These are phyloP conservation scores for Pheosia gnoma DNA, from an alignment of 2,888 invertebrate species.

Conservation along the genomic window DNA sequence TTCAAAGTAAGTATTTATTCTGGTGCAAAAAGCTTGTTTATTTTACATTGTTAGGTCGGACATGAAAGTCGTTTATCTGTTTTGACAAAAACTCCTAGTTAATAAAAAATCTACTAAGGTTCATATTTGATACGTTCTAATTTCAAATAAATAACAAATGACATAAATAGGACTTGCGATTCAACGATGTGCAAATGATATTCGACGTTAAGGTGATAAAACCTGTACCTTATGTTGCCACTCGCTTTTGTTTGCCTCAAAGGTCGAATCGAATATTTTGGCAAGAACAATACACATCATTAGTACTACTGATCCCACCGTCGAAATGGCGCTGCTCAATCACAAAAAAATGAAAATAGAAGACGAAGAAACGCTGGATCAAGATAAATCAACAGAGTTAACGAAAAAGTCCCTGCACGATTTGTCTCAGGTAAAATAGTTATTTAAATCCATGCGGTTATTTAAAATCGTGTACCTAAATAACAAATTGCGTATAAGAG, in stretches of 20 bases:
- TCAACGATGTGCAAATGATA: too few species aligned
- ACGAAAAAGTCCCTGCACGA: slow-evolving; percentile 76
- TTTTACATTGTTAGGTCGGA: slow-evolving; percentile 15
- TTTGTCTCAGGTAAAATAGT: slow-evolving; percentile 68
- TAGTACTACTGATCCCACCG: slow-evolving; percentile 81
- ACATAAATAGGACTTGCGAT: too few species aligned
- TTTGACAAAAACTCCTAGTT: too few species aligned
- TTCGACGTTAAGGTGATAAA: too few species aligned
- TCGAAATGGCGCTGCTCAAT: slow-evolving; percentile 79
- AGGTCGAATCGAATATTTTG: slow-evolving; percentile 90
- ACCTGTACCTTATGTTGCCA: slow-evolving; percentile 18
- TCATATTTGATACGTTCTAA: too few species aligned
- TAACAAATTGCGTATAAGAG: not conserved
- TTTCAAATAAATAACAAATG: too few species aligned
- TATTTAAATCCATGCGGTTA: not conserved
- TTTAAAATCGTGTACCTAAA: not conserved
- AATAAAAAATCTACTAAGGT: too few species aligned
- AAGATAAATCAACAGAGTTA: slow-evolving; percentile 64
- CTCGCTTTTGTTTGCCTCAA: slow-evolving; percentile 21
- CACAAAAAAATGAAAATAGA: slow-evolving; percentile 77
- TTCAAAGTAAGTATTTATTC: slow-evolving; percentile 77
- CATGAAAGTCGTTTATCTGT: too few species aligned
- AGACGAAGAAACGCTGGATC: slow-evolving; percentile 83
- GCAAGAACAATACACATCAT: slow-evolving; percentile 90
- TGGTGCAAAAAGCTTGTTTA: slow-evolving; percentile 26